Conservation (phyloP, 1,140 invertebrate species). For the Cephus cinctus region DNA sequence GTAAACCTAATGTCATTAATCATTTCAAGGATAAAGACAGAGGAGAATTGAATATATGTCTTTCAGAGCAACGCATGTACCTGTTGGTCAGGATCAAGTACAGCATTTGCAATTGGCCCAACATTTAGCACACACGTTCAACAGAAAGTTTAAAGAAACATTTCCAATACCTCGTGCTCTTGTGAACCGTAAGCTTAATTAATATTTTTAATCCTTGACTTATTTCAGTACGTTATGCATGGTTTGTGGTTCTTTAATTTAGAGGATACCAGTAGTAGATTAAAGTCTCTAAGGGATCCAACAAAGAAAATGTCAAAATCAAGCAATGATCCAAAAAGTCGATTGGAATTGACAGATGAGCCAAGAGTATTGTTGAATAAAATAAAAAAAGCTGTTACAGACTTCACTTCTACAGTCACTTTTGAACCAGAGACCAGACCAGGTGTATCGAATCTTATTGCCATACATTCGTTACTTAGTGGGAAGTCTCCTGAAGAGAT, state of each 20-base stretch:
- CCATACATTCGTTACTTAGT: constrained; percentile 77
- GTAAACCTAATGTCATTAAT: too few relatives aligned
- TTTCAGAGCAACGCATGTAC: constrained; percentile 83
- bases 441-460: constrained; percentile 86
- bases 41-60: too few relatives aligned
- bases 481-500: constrained; percentile 71
- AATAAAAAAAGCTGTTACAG: constrained; percentile 89
- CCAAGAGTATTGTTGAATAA: constrained; percentile 78
- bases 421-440: constrained; percentile 78
- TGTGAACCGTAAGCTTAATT: constrained; percentile 57
- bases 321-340: constrained; percentile 71
- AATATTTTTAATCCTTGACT: constrained; percentile 7
- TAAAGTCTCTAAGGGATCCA: constrained; percentile 83
- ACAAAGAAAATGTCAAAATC: constrained; percentile 98
- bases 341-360: constrained; percentile 79
- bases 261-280: constrained; percentile 62
- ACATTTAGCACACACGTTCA: constrained; percentile 81
- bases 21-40: too few relatives aligned
- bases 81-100: constrained; percentile 92
- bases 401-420: constrained; percentile 81
- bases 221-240: constrained; percentile 7
- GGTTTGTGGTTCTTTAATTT: constrained; percentile 21
- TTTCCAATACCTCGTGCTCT: constrained; percentile 75
- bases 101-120: constrained; percentile 90
- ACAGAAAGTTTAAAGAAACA: constrained; percentile 70